phyloP scores from a whole-genome alignment of 1,140 invertebrate genomes.

The Drosophila gunungcola region DNA sequence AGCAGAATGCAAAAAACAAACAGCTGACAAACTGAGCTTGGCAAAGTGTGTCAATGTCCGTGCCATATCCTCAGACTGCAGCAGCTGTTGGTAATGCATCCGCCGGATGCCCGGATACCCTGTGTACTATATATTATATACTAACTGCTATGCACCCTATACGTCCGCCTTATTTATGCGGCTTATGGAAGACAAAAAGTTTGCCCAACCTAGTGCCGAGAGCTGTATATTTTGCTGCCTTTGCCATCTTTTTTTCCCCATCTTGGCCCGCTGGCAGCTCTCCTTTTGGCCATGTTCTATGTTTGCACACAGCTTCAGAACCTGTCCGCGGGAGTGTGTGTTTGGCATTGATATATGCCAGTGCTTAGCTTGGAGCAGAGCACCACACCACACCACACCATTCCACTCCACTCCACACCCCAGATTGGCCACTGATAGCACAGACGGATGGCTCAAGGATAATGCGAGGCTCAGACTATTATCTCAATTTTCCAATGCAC shows the following conservation, averaged over 20 bases:
- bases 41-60: conserved; percentile 53
- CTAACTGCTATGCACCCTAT: not conserved
- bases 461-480: conserved; percentile 21
- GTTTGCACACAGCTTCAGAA: conserved; percentile 50
- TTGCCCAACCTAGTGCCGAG: conserved; percentile 50
- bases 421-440: conserved; percentile 32
- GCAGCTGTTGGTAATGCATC: conserved; percentile 42
- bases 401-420: not conserved
- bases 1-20: conserved; percentile 49
- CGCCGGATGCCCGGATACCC: not conserved
- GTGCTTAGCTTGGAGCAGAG: conserved; percentile 1
- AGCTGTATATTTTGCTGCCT: conserved; percentile 42
- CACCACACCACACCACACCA: not conserved
- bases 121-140: not conserved
- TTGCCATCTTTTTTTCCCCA: conserved; percentile 1
- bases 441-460: conserved; percentile 9
- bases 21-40: conserved; percentile 30
- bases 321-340: conserved; percentile 11
- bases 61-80: conserved; percentile 8
- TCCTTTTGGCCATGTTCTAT: conserved; percentile 21
- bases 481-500: conserved; percentile 20
- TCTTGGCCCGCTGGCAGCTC: conserved; percentile 15
- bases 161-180: not conserved
- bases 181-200: conserved; percentile 34
- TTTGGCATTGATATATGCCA: conserved; percentile 53